Conservation (phyloP, 2,888 invertebrate genomes). For the Ectropis crepuscularia region DNA sequence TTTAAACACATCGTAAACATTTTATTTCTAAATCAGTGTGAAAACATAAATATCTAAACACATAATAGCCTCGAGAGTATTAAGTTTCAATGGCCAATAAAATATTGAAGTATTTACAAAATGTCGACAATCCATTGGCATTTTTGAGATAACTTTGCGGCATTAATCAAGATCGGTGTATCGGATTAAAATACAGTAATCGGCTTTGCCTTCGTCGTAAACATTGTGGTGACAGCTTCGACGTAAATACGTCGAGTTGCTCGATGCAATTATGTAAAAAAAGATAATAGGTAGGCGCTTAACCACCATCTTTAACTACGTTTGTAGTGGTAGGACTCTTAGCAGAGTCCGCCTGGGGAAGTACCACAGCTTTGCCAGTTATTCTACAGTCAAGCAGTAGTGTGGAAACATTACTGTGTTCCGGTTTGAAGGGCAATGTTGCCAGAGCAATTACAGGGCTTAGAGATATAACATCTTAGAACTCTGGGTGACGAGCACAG, state of each 20-base stretch:
- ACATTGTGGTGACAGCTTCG: conserved; percentile 10
- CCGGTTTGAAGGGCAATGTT: no score
- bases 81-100: conserved; percentile 12
- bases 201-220: conserved; percentile 6
- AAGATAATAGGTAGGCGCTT: no score
- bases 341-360: no score
- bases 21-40: conserved; percentile 13
- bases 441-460: no score
- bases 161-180: conserved; percentile 17
- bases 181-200: conserved; percentile 14
- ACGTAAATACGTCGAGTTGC: not conserved
- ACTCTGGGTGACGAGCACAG: no score
- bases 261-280: not conserved
- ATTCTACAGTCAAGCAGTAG: no score
- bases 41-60: conserved; percentile 1
- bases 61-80: not conserved
- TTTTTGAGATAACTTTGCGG: conserved; percentile 2
- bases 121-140: conserved; percentile 9
- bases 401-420: no score
- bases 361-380: no score
- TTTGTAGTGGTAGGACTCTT: no score
- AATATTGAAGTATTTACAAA: conserved; percentile 3
- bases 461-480: no score
- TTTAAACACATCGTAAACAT: conserved; percentile 9
- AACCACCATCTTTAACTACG: no score